Evolutionary conservation across 2,797 vertebrate species (phyloP), one percentile per base, ranked within the genome.

Genomic region (Ceryle rudis): DNA sequence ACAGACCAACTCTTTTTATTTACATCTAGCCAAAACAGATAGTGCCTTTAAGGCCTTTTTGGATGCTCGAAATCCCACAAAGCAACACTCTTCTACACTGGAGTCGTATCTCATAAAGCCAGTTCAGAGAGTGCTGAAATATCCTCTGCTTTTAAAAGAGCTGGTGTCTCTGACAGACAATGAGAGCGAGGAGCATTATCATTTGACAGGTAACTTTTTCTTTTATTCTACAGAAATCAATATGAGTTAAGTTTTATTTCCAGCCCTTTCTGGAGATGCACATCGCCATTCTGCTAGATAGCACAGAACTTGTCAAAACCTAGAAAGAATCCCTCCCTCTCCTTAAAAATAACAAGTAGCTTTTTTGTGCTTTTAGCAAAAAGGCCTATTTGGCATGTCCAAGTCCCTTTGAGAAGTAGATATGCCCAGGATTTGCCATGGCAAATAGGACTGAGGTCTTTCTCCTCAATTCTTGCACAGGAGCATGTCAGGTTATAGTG

Each of bases 61-160:
- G 93, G 99, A 99, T 3, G 98, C 99, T 10, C 99, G 98, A 93
- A 99, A 99, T 96, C 99, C 99, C 80, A 99, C 99, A 79, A 99
- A 99, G 97, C 99, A 99, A 97, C 99, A 99, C 94, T 99, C 99
- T 2, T 99, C 99, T 91, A 99, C 99, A 7, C 97, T 99, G 97
- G 99, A 99, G 98, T 99, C 99, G 0, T 99, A 99, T 97, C 99
- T 99, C 95, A 99, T 99, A 96, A 99, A 99, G 97, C 99, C 99
- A 0, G 99, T 99, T 52, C 99, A 99, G 98, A 98, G 99, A 90
- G 99, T 99, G 89, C 98, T 99, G 70, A 99, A 99, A 98, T 99
- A 99, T 74, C 99, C 99, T 10, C 97, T 99, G 94, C 98, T 99
- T 98, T 98, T 99, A 87, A 97, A 98, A 97, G 99, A 99, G 97